phyloP scores from a whole-genome alignment of 1,140 invertebrate genomes.

The Heliothis subflexa region DNA sequence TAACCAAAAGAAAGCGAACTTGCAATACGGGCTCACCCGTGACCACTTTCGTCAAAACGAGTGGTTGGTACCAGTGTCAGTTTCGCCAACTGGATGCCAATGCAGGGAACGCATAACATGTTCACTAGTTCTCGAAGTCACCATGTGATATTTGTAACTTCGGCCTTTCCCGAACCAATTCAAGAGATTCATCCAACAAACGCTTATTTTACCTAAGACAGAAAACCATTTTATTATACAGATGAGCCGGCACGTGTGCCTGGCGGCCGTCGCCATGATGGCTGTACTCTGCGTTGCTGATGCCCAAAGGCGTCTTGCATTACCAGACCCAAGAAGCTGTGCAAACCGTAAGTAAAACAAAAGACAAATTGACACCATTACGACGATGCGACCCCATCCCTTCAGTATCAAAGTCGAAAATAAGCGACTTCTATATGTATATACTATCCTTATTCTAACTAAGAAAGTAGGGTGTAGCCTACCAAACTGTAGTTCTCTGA shows the following conservation, averaged over 20 bases:
- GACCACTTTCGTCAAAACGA: conserved; percentile 60
- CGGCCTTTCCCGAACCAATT: background rate
- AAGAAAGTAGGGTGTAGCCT: background rate
- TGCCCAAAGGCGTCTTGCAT: conserved; percentile 93
- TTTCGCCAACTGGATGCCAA: conserved; percentile 31
- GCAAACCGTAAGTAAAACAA: conserved; percentile 91
- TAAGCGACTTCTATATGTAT: background rate
- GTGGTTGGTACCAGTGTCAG: conserved; percentile 16
- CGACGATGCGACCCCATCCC: too few species aligned
- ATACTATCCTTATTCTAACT: too few species aligned
- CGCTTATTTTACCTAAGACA: background rate
- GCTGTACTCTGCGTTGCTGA: conserved; percentile 89
- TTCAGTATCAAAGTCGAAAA: background rate
- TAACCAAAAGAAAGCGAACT: conserved; percentile 84
- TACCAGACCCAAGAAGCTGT: conserved; percentile 95
- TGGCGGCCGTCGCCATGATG: conserved; percentile 86
- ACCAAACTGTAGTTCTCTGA: background rate
- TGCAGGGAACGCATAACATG: background rate
- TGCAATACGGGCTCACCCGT: conserved; percentile 64
- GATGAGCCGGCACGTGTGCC: conserved; percentile 79
- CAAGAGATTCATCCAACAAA: background rate
- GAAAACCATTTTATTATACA: conserved; percentile 51
- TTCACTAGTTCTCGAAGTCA: background rate
- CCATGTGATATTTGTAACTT: background rate
- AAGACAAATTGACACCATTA: background rate